Conservation (phyloP, 1,140 invertebrate genomes). For the Brachionus paranguensis region DNA sequence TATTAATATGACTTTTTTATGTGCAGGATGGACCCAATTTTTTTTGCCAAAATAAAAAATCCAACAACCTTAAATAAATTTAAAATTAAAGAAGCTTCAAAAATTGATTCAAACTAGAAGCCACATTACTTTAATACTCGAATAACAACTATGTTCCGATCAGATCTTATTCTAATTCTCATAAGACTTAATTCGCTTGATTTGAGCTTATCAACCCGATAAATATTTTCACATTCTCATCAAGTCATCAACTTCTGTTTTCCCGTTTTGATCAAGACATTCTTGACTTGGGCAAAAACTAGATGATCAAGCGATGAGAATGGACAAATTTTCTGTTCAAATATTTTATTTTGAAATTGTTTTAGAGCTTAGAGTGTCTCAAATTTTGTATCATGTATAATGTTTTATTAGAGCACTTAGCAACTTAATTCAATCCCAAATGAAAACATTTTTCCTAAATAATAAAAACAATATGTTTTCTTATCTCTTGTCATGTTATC, state of each 20-base stretch:
- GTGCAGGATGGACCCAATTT: too few species aligned
- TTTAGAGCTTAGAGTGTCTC: background rate
- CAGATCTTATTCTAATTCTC: too few species aligned
- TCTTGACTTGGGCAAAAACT: background rate
- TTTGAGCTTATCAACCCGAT: too few species aligned
- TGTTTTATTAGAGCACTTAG: background rate
- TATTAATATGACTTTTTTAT: too few species aligned
- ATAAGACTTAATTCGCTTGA: too few species aligned
- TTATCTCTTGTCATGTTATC: slow-evolving; percentile 10
- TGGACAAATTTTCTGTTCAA: background rate
- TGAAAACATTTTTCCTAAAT: background rate
- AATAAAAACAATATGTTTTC: slow-evolving; percentile 18
- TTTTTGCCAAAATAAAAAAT: too few species aligned
- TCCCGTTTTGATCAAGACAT: background rate
- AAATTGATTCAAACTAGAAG: too few species aligned
- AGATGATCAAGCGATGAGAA: background rate
- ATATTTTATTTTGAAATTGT: background rate
- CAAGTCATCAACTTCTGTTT: background rate
- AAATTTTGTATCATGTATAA: background rate
- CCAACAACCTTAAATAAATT: too few species aligned
- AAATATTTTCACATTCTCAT: too few species aligned
- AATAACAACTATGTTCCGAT: too few species aligned
- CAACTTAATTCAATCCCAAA: background rate
- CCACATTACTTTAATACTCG: too few species aligned
- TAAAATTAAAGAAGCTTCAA: too few species aligned